Evolutionary conservation across 2,113 vertebrate species (phyloP), one percentile per base, ranked within the genome.

Genomic region (Equus przewalskii): DNA sequence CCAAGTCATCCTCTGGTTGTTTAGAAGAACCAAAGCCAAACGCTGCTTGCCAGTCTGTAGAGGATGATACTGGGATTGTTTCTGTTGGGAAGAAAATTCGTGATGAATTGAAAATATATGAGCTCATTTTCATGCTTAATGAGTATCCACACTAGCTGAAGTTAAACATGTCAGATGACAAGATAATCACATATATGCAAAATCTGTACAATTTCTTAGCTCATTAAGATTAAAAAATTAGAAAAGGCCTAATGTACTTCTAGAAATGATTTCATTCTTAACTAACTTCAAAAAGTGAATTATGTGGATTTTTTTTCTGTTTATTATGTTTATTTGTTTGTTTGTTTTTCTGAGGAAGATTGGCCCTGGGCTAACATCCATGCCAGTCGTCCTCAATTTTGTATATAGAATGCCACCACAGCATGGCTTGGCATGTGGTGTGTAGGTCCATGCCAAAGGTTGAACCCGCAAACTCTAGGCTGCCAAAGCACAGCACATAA

Each of bases 11-110:
- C 98, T 99, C 99, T 99, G 99, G 99, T 96, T 99, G 99, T 98
- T 99, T 99, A 96, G 99, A 99, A 92, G 99, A 99, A 98, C 99
- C 99, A 97, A 99, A 99, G 97, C 99, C 99, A 95, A 99, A 99
- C 22, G 99, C 99, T 22, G 99, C 99, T 99, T 99, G 99, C 99
- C 99, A 99, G 99, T 99, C 99, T 99, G 99, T 99, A 96, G 99
- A 99, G 65, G 99, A 99, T 24, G 99, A 99, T 96, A 99, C 99
- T 94, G 99, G 99, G 98, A 99, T 99, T 98, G 99, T 99, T 99
- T 99, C 99, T 99, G 99, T 75, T 24, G 15, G 78, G 95, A 79
- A 67, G 56, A 98, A 90, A 97, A 94, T 91, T 7, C 85, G 62
- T 64, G 76, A 87, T 56, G 9, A 96, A 56, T 85, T 83, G 83